Conservation (phyloP, 2,113 vertebrate species). For the Globicephala melas region DNA sequence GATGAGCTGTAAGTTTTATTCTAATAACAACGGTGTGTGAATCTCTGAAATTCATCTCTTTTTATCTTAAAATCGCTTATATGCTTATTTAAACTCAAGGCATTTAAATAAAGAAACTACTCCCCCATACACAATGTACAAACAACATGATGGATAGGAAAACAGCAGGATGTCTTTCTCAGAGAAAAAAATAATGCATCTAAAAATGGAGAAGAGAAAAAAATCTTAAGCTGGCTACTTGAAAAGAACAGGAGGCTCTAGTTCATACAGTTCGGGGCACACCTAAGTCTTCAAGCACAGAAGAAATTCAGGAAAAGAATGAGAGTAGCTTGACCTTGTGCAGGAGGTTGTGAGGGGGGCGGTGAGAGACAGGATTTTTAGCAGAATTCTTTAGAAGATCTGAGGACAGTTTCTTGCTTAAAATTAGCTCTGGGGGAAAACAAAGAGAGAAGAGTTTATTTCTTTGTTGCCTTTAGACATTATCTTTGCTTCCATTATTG, state of each 20-base stretch:
- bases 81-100: not conserved
- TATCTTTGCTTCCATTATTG: not conserved
- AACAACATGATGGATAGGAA: conserved; percentile 11
- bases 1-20: not conserved
- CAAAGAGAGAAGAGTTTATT: not conserved
- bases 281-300: not conserved
- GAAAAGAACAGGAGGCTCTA: not conserved
- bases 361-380: not conserved
- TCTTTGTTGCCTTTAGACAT: conserved; percentile 8
- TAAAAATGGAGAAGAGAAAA: not conserved
- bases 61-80: conserved; percentile 39
- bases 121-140: not conserved
- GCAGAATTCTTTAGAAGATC: not conserved
- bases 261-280: not conserved
- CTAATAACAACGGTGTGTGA: not conserved
- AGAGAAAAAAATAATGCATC: not conserved
- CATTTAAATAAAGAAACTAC: conserved; percentile 25
- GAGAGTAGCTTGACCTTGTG: not conserved
- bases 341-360: not conserved
- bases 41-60: not conserved
- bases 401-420: conserved; percentile 8
- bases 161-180: not conserved
- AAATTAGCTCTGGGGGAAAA: not conserved
- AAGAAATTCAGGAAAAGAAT: not conserved
- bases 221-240: not conserved